Conservation (phyloP, 64 coral and sea anemone genomes). For the Actinia tenebrosa region DNA sequence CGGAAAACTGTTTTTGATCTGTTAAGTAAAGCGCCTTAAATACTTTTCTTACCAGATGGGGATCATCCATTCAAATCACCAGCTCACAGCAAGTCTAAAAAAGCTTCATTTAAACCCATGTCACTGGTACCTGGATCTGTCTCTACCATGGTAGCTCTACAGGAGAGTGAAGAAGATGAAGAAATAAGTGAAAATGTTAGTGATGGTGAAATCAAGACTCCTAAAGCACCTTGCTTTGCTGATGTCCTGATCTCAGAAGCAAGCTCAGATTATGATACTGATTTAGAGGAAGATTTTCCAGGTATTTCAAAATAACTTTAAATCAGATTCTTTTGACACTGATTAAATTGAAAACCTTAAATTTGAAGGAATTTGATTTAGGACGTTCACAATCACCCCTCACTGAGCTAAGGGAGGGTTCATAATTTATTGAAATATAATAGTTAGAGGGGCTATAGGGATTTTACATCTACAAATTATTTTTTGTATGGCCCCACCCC, state of each 20-base stretch:
- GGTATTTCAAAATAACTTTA: conserved; percentile 15
- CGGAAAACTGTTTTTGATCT: too few relatives aligned
- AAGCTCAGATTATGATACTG: conserved; percentile 67
- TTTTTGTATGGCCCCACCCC: too few relatives aligned
- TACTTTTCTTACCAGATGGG: neutral
- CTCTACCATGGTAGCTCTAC: conserved; percentile 42
- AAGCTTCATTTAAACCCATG: conserved; percentile 31
- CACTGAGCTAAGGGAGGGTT: too few relatives aligned
- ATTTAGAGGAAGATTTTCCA: conserved; percentile 63
- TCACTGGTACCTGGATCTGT: conserved; percentile 48
- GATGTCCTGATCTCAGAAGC: conserved; percentile 31
- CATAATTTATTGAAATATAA: too few relatives aligned
- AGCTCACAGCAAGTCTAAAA: neutral
- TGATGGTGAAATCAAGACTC: neutral
- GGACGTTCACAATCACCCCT: too few relatives aligned
- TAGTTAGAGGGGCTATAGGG: too few relatives aligned
- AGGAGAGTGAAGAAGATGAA: conserved; percentile 33
- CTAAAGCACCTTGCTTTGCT: conserved; percentile 27
- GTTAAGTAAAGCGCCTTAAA: too few relatives aligned
- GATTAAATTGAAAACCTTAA: too few relatives aligned
- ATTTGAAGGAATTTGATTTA: too few relatives aligned
- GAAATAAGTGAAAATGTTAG: neutral
- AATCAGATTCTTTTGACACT: neutral
- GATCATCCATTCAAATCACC: neutral
- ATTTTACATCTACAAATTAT: too few relatives aligned